Percentiles rank a stretch among this genome's conserved stretches.
phyloP scores from a whole-genome alignment of 2,888 invertebrate genomes.

The Polylopha cassiicola region DNA sequence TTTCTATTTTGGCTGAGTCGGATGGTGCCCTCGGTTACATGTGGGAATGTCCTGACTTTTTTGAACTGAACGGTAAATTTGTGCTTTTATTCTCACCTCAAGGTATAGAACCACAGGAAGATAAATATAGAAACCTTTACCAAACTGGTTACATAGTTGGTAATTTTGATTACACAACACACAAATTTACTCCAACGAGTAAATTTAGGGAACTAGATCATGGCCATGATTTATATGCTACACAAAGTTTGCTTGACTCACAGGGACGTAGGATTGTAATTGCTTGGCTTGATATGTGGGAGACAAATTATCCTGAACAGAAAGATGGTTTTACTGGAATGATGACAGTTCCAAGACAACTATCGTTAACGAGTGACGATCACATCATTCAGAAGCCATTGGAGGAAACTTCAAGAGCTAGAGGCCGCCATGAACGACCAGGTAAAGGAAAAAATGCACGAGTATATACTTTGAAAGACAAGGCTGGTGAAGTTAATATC shows the following conservation, averaged over 20 bases:
- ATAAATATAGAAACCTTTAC: slow-evolving; percentile 52
- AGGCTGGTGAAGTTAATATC: slow-evolving; percentile 47
- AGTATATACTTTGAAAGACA: slow-evolving; percentile 33
- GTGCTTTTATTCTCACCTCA: slow-evolving; percentile 65
- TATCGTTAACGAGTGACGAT: slow-evolving; percentile 40
- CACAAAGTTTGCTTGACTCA: slow-evolving; percentile 50
- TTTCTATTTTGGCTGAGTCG: slow-evolving; percentile 45
- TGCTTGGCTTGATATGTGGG: slow-evolving; percentile 70
- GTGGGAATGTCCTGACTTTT: slow-evolving; percentile 75
- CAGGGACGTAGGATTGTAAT: slow-evolving; percentile 45
- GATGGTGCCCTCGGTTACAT: slow-evolving; percentile 56
- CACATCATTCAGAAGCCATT: slow-evolving; percentile 49
- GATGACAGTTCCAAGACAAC: slow-evolving; percentile 53
- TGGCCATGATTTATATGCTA: slow-evolving; percentile 68
- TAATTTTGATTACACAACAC: slow-evolving; percentile 47
- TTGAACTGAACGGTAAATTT: slow-evolving; percentile 50
- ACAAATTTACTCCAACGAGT: slow-evolving; percentile 39
- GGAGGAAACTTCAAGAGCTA: slow-evolving; percentile 30
- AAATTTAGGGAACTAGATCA: slow-evolving; percentile 52
- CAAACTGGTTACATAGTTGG: slow-evolving; percentile 68
- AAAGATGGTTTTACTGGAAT: slow-evolving; percentile 59
- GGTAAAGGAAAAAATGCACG: slow-evolving; percentile 31
- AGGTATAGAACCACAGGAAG: slow-evolving; percentile 51
- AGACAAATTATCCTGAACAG: slow-evolving; percentile 51
- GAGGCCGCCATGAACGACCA: slow-evolving; percentile 30